Base-by-base conservation (phyloP, 2,888 invertebrate species). In the Camptogramma bilineatum region DNA sequence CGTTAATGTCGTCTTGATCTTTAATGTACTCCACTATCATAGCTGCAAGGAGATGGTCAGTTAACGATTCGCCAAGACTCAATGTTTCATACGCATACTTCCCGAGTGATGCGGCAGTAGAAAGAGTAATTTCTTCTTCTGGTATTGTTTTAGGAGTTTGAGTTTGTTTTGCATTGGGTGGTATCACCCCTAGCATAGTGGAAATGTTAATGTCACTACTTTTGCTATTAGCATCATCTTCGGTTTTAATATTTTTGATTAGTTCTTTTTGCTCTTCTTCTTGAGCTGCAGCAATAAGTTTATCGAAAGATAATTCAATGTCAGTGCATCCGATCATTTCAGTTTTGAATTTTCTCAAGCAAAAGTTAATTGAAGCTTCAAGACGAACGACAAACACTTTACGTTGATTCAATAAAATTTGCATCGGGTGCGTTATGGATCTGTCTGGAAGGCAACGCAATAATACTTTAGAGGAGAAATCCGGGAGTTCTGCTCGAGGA, bases 101-200 rank as follows among this genome's bases (percentile, higher is more conserved):
- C 0, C 96, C 95, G 46, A 95, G 80, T 55, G 89, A 88, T 4
- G 94, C 95, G 48, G 91, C 71, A 28, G 79, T 54, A 3, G 94
- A 93, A 34, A 95, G 78, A 34, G 72, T 74, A n/a, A 94, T 87
- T 71, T 94, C 94, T 77, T 94, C 94, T 75, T 93, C 92, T 0
- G 95, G 95, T 69, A 94, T 91, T 3, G 89, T 84, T 78, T 91
- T 93, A 19, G 95, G 95, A 13, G 95, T 95, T 85, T 95, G 95
- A 0, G 94, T 94, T 75, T 90, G 86, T 79, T 95, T 94, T 21
- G 82, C 74, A 73, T 91, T 92, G 13, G 85, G 79, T 17, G 87
- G 76, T 65, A 75, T 72, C 4, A 72, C 75, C 24, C 86, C 85
- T 31, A 82, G 70, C 74, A 85, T 76, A 47, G 79, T 62, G 31